A percentile compares a stretch with the other conserved stretches of the same genome.
These are phyloP conservation scores for Octopus bimaculoides DNA, from an alignment of 1,140 invertebrate species.

Conservation along the genomic window DNA sequence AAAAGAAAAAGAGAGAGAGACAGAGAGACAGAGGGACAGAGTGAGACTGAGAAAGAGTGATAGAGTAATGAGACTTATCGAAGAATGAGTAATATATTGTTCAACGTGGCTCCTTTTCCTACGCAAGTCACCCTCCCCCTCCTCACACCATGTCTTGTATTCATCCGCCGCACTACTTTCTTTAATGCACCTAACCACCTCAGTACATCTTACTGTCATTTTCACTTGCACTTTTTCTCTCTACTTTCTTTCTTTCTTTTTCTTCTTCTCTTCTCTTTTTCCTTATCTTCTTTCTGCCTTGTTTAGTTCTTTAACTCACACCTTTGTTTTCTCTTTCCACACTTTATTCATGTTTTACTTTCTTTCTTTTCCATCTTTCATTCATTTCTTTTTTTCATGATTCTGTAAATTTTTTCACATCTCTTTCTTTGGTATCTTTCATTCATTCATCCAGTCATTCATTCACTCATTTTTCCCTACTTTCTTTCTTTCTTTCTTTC, in stretches of 20 bases:
- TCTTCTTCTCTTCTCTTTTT: conserved; percentile 32
- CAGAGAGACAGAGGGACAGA: no score
- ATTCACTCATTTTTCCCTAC: background rate
- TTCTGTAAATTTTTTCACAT: background rate
- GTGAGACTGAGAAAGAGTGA: no score
- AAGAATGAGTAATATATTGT: no score
- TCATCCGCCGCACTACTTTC: background rate
- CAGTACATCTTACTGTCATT: background rate
- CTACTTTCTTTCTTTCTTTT: background rate
- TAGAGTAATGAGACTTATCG: no score
- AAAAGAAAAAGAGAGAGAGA: no score
- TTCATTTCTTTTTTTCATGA: background rate
- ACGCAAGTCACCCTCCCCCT: background rate
- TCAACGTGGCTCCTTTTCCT: background rate
- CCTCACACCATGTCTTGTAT: background rate
- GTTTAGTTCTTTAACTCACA: background rate
- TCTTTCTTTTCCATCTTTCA: background rate
- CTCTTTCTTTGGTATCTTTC: background rate
- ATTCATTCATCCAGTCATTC: background rate
- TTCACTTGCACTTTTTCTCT: background rate
- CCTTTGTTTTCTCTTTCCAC: background rate
- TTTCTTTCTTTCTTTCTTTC: background rate
- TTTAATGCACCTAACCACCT: background rate
- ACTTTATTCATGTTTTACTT: background rate
- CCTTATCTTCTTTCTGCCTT: conserved; percentile 13